phyloP scores from a whole-genome alignment of 2,113 vertebrate genomes.

The Maccullochella peelii region DNA sequence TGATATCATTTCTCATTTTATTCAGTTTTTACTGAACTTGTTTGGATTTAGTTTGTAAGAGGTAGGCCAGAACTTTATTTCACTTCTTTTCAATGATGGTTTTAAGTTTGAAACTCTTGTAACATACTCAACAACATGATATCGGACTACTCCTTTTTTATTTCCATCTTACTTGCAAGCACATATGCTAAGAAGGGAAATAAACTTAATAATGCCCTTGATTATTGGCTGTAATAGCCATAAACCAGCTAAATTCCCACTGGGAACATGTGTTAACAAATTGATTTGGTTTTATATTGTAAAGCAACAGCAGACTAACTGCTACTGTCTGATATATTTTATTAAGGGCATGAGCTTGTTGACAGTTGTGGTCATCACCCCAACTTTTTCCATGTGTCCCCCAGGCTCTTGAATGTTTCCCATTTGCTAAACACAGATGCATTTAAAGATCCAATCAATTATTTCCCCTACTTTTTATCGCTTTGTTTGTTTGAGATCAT shows the following conservation, averaged over 20 bases:
- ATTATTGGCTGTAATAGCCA: neutral
- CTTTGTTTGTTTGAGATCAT: constrained; percentile 64
- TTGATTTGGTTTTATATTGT: constrained; percentile 5
- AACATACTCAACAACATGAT: neutral
- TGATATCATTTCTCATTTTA: constrained; percentile 22
- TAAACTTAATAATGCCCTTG: neutral
- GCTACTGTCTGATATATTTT: neutral
- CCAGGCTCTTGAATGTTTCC: neutral
- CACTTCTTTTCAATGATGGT: neutral
- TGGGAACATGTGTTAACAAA: constrained; percentile 1
- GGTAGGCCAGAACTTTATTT: constrained; percentile 10
- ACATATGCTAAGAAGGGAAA: neutral
- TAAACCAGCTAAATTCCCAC: neutral
- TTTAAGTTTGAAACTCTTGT: neutral
- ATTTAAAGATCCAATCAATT: constrained; percentile 56
- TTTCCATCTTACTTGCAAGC: neutral
- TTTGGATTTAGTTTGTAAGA: constrained; percentile 42
- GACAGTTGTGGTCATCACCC: constrained; percentile 20
- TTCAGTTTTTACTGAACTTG: constrained; percentile 53
- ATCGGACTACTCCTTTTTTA: neutral
- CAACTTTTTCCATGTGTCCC: neutral
- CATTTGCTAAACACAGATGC: constrained; percentile 22
- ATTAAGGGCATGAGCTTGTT: neutral
- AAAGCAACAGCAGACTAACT: constrained; percentile 2
- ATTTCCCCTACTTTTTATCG: constrained; percentile 50